These are phyloP conservation scores for Phrynosoma platyrhinos DNA, from an alignment of 2,113 vertebrate genomes.

Conservation along the genomic window DNA sequence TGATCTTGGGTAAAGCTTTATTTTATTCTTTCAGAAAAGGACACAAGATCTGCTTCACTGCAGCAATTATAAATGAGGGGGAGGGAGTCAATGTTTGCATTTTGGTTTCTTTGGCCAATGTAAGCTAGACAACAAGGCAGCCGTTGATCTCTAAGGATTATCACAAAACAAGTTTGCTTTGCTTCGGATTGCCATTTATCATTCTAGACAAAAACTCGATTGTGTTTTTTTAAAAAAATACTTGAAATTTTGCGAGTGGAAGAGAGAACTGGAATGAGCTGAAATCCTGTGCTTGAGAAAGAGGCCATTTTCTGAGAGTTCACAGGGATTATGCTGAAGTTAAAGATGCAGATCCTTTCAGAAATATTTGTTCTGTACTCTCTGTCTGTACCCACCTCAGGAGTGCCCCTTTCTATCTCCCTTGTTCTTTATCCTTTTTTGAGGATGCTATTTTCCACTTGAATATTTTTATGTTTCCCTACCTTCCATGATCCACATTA, in stretches of 20 bases:
- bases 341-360: not conserved
- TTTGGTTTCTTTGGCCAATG: constrained; percentile 61
- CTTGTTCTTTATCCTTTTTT: not conserved
- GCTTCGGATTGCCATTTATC: constrained; percentile 56
- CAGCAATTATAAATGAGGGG: constrained; percentile 48
- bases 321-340: not conserved
- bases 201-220: constrained; percentile 54
- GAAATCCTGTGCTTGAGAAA: constrained; percentile 37
- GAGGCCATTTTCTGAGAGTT: not conserved
- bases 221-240: constrained; percentile 59
- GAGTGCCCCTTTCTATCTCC: not conserved
- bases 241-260: constrained; percentile 43
- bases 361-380: not conserved
- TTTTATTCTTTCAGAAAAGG: constrained; percentile 58
- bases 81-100: constrained; percentile 54
- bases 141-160: constrained; percentile 67
- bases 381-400: not conserved
- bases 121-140: constrained; percentile 65
- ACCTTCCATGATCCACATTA: not conserved
- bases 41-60: constrained; percentile 57
- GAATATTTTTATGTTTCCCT: not conserved
- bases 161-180: constrained; percentile 62
- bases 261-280: constrained; percentile 34
- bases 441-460: not conserved
- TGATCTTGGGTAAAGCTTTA: constrained; percentile 41